Evolutionary conservation across 2,888 invertebrate species (phyloP).

Genomic region (Ornithoptera priamus): DNA sequence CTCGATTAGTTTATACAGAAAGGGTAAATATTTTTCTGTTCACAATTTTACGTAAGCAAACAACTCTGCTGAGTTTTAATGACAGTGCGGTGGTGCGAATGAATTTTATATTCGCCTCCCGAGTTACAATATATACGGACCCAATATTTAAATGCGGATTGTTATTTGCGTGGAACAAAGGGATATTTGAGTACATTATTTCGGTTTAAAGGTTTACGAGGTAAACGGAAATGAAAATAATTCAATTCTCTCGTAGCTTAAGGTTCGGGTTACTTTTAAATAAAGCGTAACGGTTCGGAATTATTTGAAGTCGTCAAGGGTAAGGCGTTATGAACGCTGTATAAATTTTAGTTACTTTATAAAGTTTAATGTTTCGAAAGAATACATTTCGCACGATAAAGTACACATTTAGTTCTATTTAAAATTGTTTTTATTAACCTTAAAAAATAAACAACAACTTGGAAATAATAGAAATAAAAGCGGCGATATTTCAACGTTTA

Average conservation of each 20-base stretch:
- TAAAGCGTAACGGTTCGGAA: conserved; percentile 11
- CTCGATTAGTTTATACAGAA: conserved; percentile 20
- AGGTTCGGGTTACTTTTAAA: conserved; percentile 7
- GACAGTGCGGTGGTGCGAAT: conserved; percentile 21
- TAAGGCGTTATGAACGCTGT: neutral
- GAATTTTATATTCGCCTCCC: conserved; percentile 26
- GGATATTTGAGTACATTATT: conserved; percentile 27
- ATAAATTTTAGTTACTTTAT: neutral
- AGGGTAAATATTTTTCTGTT: conserved; percentile 13
- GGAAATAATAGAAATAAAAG: too few species aligned
- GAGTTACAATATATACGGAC: conserved; percentile 23
- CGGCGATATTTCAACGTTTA: neutral
- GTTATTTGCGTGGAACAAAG: conserved; percentile 26
- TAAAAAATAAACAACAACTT: too few species aligned
- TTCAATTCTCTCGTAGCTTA: conserved; percentile 17
- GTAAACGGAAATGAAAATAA: conserved; percentile 19
- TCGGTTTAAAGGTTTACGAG: conserved; percentile 20
- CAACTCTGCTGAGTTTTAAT: conserved; percentile 21
- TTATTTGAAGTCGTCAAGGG: neutral
- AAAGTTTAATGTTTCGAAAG: too few species aligned
- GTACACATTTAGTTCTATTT: too few species aligned
- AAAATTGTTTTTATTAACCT: too few species aligned
- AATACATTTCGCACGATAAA: too few species aligned
- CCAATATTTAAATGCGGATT: conserved; percentile 24
- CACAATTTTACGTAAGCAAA: conserved; percentile 25